phyloP scores from a whole-genome alignment of 2,797 vertebrate species.

The Hippocampus kuda region DNA sequence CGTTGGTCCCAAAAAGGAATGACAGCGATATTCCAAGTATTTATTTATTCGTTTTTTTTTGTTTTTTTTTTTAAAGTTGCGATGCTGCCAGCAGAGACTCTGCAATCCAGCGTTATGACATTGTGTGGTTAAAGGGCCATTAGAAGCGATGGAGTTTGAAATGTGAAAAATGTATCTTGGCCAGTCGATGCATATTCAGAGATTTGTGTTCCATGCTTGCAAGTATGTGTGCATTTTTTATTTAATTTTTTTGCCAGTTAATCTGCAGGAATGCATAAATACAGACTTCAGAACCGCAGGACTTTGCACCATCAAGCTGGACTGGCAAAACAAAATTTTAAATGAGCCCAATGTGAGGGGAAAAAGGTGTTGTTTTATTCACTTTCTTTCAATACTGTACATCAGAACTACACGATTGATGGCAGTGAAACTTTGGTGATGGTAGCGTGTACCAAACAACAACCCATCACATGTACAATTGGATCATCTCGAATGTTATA shows the following conservation, averaged over 20 bases:
- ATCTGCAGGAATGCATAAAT: slow-evolving; percentile 41
- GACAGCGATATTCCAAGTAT: slow-evolving; percentile 23
- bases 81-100: slow-evolving; percentile 15
- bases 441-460: neutral
- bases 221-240: slow-evolving; percentile 9
- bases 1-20: slow-evolving; percentile 12
- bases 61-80: neutral
- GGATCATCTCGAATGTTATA: neutral
- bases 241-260: slow-evolving; percentile 8
- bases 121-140: slow-evolving; percentile 20
- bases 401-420: neutral
- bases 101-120: slow-evolving; percentile 19
- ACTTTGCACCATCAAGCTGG: slow-evolving; percentile 36
- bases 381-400: neutral
- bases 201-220: slow-evolving; percentile 5
- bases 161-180: slow-evolving; percentile 17
- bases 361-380: neutral
- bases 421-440: neutral
- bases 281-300: slow-evolving; percentile 46
- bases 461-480: neutral
- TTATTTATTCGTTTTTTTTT: neutral
- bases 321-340: slow-evolving; percentile 5
- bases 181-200: slow-evolving; percentile 12
- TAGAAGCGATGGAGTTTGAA: slow-evolving; percentile 21
- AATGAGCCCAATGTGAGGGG: neutral